These are phyloP conservation scores for Hestina assimilis DNA, from an alignment of 1,140 invertebrate species.

Conservation along the genomic window DNA sequence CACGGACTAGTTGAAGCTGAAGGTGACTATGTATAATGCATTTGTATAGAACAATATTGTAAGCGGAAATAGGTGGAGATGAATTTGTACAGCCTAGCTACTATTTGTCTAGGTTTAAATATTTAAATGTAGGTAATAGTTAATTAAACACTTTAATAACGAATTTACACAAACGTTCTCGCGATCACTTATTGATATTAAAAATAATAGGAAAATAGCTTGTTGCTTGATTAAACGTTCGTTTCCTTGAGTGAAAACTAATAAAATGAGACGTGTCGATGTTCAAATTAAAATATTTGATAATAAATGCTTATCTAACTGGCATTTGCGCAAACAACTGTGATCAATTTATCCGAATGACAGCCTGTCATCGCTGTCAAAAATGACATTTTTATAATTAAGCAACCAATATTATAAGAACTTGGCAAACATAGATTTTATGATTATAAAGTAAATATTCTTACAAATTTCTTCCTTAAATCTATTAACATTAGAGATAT, in stretches of 20 bases:
- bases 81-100: slow-evolving; percentile 37
- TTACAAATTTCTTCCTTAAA: slow-evolving; percentile 44
- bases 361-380: slow-evolving; percentile 72
- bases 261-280: slow-evolving; percentile 27
- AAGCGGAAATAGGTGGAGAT: slow-evolving; percentile 57
- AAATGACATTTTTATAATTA: slow-evolving; percentile 75
- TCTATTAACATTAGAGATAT: slow-evolving; percentile 33
- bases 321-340: slow-evolving; percentile 71
- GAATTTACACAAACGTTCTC: too few species aligned
- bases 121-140: slow-evolving; percentile 8
- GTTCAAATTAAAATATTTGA: slow-evolving; percentile 68
- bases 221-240: slow-evolving; percentile 28
- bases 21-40: slow-evolving; percentile 57
- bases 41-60: slow-evolving; percentile 32
- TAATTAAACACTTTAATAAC: too few species aligned
- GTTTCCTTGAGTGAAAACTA: slow-evolving; percentile 37
- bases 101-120: slow-evolving; percentile 15
- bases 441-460: slow-evolving; percentile 14
- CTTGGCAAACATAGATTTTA: slow-evolving; percentile 44
- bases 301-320: slow-evolving; percentile 69
- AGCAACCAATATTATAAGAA: slow-evolving; percentile 65
- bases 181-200: too few species aligned
- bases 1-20: slow-evolving; percentile 54
- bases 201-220: neutral
- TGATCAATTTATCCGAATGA: slow-evolving; percentile 73